phyloP scores from a whole-genome alignment of 2,888 invertebrate genomes.

The Auanema freiburgensis region DNA sequence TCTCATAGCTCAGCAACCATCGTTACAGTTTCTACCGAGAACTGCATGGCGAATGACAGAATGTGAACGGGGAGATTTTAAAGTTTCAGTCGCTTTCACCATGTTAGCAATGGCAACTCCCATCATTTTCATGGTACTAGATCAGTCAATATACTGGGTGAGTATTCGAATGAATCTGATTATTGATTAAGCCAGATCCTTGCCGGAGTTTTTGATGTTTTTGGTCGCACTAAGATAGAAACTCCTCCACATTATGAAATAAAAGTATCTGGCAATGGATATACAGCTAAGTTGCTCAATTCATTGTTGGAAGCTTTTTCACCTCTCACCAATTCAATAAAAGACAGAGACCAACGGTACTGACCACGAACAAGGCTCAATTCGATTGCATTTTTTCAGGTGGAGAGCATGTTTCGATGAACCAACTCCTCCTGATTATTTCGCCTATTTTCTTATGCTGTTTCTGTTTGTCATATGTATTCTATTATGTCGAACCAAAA shows the following conservation, averaged over 20 bases:
- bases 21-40: slow-evolving; percentile 34
- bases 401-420: slow-evolving; percentile 53
- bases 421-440: slow-evolving; percentile 51
- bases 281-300: slow-evolving; percentile 33
- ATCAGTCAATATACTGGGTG: slow-evolving; percentile 34
- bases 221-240: slow-evolving; percentile 33
- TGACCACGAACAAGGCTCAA: not conserved
- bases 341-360: slow-evolving; percentile 28
- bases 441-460: slow-evolving; percentile 39
- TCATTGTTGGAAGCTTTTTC: slow-evolving; percentile 44
- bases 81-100: slow-evolving; percentile 32
- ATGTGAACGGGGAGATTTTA: slow-evolving; percentile 30
- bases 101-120: slow-evolving; percentile 38
- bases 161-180: not conserved
- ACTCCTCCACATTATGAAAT: slow-evolving; percentile 37
- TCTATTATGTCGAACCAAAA: slow-evolving; percentile 39
- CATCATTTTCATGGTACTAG: slow-evolving; percentile 38
- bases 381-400: no score
- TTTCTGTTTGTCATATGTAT: slow-evolving; percentile 35
- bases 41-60: slow-evolving; percentile 32
- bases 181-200: slow-evolving; percentile 22
- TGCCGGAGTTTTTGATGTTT: slow-evolving; percentile 24
- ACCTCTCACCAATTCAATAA: slow-evolving; percentile 39
- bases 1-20: not conserved
- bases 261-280: slow-evolving; percentile 35